Conservation (phyloP, 35 echinoderm and acorn worm genomes). For the Hemicentrotus pulcherrimus region DNA sequence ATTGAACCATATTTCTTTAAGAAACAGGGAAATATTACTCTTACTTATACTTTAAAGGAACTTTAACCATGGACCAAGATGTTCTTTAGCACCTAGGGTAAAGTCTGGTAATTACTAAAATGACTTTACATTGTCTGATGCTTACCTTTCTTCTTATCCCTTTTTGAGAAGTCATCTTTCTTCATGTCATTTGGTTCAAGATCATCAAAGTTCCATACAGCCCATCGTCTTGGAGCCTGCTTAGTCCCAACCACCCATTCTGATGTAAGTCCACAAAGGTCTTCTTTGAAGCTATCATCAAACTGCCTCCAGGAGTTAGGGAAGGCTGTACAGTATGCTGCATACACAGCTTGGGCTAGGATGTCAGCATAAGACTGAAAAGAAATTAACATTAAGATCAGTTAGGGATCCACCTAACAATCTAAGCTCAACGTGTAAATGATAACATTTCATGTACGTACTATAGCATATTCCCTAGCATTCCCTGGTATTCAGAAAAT, state of each 20-base stretch:
- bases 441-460: background rate
- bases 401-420: background rate
- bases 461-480: too few species aligned
- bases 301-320: slow-evolving; percentile 98
- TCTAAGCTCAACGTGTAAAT: background rate
- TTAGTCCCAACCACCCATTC: slow-evolving; percentile 92
- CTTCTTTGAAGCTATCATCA: slow-evolving; percentile 83
- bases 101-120: too few species aligned
- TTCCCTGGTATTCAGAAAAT: too few species aligned
- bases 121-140: too few species aligned
- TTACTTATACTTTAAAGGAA: too few species aligned
- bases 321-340: slow-evolving; percentile 92
- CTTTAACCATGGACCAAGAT: too few species aligned
- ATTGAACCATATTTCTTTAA: too few species aligned
- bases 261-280: slow-evolving; percentile 80
- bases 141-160: slow-evolving; percentile 92
- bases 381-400: background rate
- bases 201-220: slow-evolving; percentile 75
- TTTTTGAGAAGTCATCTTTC: slow-evolving; percentile 79
- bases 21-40: too few species aligned
- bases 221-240: slow-evolving; percentile 71
- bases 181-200: slow-evolving; percentile 84
- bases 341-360: slow-evolving; percentile 84
- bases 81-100: too few species aligned
- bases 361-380: slow-evolving; percentile 75